Conservation (phyloP, 2,113 vertebrate species). For the Lipophrys pholis region DNA sequence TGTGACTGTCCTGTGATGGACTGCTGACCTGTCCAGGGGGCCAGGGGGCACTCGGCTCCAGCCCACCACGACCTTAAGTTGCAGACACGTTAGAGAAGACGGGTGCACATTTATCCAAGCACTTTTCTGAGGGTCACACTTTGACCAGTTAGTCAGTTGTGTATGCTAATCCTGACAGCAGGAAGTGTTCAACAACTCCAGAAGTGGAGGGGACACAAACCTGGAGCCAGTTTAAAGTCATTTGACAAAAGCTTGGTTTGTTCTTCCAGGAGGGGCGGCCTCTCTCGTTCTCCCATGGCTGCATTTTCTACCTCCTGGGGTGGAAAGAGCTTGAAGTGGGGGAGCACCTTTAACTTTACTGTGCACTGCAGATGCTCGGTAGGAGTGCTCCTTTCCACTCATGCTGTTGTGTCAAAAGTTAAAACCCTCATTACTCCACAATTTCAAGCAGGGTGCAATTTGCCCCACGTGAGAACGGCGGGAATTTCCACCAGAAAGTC, state of each 20-base stretch:
- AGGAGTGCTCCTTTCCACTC: not conserved
- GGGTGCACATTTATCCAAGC: too few species aligned
- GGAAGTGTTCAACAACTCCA: not conserved
- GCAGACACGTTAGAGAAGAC: too few species aligned
- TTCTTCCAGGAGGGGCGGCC: too few species aligned
- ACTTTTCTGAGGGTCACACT: too few species aligned
- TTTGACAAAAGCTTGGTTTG: not conserved
- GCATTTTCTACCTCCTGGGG: not conserved
- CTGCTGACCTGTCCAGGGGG: too few species aligned
- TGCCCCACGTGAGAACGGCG: not conserved
- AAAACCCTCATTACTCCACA: not conserved
- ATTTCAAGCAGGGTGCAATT: not conserved
- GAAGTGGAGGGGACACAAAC: not conserved
- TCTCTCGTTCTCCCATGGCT: not conserved
- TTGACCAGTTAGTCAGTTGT: too few species aligned
- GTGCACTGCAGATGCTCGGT: conserved; percentile 11
- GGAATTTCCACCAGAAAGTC: not conserved
- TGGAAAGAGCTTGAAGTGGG: not conserved
- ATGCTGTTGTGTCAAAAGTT: conserved; percentile 1
- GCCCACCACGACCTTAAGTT: too few species aligned
- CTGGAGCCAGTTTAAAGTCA: not conserved
- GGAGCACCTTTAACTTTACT: conserved; percentile 1
- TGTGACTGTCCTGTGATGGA: too few species aligned
- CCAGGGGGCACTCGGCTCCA: too few species aligned
- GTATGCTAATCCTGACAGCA: too few species aligned